These are phyloP conservation scores for Parasteatoda tepidariorum DNA, from an alignment of 1,140 invertebrate genomes.

Conservation along the genomic window DNA sequence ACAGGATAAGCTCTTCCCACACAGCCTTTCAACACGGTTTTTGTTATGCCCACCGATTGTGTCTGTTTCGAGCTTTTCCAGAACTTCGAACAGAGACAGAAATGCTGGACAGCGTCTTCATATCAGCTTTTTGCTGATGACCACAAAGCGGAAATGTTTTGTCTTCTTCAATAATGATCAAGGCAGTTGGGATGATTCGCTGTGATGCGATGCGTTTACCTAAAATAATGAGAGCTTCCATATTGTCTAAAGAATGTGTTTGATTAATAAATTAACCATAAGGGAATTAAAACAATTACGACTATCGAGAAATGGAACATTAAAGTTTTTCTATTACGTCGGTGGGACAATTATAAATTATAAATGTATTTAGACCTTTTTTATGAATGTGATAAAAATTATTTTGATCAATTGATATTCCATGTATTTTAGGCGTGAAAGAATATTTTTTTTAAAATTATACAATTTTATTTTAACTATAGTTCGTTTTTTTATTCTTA, in stretches of 20 bases:
- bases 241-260: neutral
- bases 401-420: too few species aligned
- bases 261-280: too few species aligned
- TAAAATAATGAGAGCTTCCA: neutral
- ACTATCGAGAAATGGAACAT: too few species aligned
- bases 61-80: conserved; percentile 22
- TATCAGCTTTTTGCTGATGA: neutral
- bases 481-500: too few species aligned
- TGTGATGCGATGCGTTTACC: neutral
- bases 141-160: conserved; percentile 32
- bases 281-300: too few species aligned
- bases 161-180: conserved; percentile 47
- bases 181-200: neutral
- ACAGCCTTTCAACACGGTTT: conserved; percentile 27
- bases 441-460: too few species aligned
- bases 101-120: conserved; percentile 2
- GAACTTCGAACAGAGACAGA: conserved; percentile 17
- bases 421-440: too few species aligned
- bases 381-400: too few species aligned
- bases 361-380: too few species aligned
- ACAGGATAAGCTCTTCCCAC: conserved; percentile 48
- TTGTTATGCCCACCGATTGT: conserved; percentile 23
- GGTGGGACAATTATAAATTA: too few species aligned
- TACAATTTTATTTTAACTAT: too few species aligned
- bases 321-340: too few species aligned